Percentiles rank a stretch among this genome's conserved stretches.
These are phyloP conservation scores for Mobula birostris DNA, from an alignment of 2,113 vertebrate species.

Conservation along the genomic window DNA sequence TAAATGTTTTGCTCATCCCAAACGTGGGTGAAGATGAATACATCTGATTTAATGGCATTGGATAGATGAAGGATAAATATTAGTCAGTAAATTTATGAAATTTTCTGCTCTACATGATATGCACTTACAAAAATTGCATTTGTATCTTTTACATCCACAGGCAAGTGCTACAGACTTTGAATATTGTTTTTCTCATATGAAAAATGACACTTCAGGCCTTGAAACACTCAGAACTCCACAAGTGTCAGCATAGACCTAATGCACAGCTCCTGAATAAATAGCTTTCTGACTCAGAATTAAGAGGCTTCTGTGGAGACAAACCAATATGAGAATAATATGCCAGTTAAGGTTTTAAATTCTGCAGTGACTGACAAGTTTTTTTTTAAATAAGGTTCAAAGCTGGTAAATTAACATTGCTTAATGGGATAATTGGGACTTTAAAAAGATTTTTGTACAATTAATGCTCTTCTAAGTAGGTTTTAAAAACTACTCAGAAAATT, in stretches of 20 bases:
- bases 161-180: not conserved
- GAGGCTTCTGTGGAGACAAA: no score
- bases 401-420: not conserved
- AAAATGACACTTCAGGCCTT: not conserved
- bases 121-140: not conserved
- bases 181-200: not conserved
- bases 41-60: no score
- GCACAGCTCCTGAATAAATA: not conserved
- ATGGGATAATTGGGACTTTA: constrained; percentile 7
- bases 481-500: constrained; percentile 5
- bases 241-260: not conserved
- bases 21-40: not conserved
- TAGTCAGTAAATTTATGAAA: not conserved
- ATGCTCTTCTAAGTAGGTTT: not conserved
- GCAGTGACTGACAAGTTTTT: not conserved
- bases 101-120: not conserved
- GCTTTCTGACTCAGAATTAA: not conserved
- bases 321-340: not conserved
- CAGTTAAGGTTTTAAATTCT: not conserved
- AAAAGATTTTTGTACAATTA: not conserved
- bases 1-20: not conserved
- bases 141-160: not conserved
- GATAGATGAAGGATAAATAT: not conserved
- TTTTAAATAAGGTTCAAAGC: not conserved
- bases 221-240: not conserved